These are phyloP conservation scores for Laothoe populi DNA, from an alignment of 2,888 invertebrate species.

Conservation along the genomic window DNA sequence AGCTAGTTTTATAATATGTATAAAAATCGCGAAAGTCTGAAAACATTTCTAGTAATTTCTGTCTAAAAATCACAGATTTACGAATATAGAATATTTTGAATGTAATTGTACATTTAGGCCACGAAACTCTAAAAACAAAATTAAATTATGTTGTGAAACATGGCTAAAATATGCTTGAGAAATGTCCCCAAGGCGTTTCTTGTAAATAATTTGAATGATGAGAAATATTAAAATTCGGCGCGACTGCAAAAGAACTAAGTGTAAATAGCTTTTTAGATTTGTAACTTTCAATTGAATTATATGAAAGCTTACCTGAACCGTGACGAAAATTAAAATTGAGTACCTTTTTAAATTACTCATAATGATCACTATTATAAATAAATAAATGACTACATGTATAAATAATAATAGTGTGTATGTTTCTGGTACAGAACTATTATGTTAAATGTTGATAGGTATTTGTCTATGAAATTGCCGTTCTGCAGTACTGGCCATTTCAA, in stretches of 20 bases:
- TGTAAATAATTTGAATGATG: constrained; percentile 42
- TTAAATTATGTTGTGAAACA: constrained; percentile 49
- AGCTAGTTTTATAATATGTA: no score
- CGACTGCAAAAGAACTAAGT: constrained; percentile 3
- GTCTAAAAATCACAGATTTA: background rate
- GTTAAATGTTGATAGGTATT: no score
- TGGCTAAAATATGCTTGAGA: constrained; percentile 43
- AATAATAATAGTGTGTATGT: no score
- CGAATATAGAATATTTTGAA: background rate
- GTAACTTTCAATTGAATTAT: constrained; percentile 6
- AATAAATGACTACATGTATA: background rate
- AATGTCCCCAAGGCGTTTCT: constrained; percentile 40
- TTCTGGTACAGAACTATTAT: no score
- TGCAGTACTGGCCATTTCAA: no score
- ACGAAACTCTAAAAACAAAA: constrained; percentile 44
- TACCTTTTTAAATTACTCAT: no score
- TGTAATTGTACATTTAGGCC: background rate
- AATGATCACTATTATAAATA: background rate
- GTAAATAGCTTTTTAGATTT: constrained; percentile 35
- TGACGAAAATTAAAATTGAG: background rate
- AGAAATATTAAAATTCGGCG: constrained; percentile 30
- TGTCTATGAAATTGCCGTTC: no score
- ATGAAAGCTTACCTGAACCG: background rate
- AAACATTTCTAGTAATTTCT: background rate
- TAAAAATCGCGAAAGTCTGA: no score